Evolutionary conservation across 2,888 invertebrate species (phyloP).

Genomic region (Escarpia spicata): DNA sequence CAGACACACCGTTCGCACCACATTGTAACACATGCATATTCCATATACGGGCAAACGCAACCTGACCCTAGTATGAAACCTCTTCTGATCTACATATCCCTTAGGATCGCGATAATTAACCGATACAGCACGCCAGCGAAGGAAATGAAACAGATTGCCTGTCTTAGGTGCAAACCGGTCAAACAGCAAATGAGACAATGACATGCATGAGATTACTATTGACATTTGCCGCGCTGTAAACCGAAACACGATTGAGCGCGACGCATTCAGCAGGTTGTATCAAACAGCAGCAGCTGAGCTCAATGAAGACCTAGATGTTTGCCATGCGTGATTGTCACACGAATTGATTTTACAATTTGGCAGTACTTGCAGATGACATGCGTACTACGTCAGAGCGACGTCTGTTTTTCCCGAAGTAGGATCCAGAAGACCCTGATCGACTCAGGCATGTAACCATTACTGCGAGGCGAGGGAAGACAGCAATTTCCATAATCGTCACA

Average conservation of each 20-base stretch:
- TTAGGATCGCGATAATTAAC: not conserved
- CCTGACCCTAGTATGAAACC: not conserved
- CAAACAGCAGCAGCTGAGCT: not conserved
- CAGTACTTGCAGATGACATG: not conserved
- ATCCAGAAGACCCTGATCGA: not conserved
- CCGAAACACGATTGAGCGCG: not conserved
- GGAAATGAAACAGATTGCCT: not conserved
- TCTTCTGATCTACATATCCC: not conserved
- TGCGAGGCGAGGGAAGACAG: not conserved
- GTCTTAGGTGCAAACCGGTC: not conserved
- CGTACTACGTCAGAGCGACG: not conserved
- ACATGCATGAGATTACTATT: not conserved
- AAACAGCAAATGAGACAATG: not conserved
- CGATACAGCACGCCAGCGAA: not conserved
- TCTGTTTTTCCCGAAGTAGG: not conserved
- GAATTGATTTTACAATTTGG: conserved; percentile 11
- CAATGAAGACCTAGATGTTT: not conserved
- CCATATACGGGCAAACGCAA: too few relatives aligned
- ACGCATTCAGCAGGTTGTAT: not conserved
- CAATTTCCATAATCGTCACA: not conserved
- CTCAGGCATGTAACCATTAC: not conserved
- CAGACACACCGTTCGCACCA: too few relatives aligned
- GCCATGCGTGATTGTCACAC: not conserved
- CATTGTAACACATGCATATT: too few relatives aligned
- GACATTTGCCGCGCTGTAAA: not conserved